Evolutionary conservation across 2,797 vertebrate species (phyloP), one percentile per base, ranked within the genome.

Genomic region (Anomalospiza imberbis): DNA sequence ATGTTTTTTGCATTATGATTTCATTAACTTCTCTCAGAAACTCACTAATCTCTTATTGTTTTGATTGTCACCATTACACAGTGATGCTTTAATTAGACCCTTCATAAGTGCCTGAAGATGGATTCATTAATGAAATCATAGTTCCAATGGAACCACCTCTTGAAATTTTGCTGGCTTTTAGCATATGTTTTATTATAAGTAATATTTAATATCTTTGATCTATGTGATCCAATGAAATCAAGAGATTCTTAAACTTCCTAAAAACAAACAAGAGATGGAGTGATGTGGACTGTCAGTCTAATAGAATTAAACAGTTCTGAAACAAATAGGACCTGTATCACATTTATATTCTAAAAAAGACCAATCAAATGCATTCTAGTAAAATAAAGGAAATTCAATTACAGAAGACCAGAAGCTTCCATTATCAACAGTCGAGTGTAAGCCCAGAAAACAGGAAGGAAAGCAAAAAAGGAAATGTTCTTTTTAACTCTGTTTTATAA

Each of bases 301-400:
- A 48, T 31, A 67, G 73, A 86, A 86, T 70, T 38, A 91, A 78
- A 72, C 36, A 42, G 12, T 76, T 85, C 73, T 65, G 50, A 93
- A 92, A 70, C 3, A 81, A 86, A 73, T 48, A 73, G 21, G 17
- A 60, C 9, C 1, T n/a, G 14, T 53, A 70, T 55, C 38, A 67
- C 12, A 47, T 73, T 79, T 73, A 45, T 68, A 44, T 51, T 91
- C 17, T 53, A 40, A 74, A 90, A 91, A 67, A 66, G 22, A 13
- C 42, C 34, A 63, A 42, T 70, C 19, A 88, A 82, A 74, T 50
- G 12, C 50, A 57, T 44, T 32, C 10, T 76, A 60, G 57, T 58
- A 90, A 85, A 94, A 78, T 32, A 85, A 86, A 76, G 60, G 55
- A 90, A 95, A 95, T 94, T 85, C 45, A 89, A 53, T 96, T 95